Conservation (phyloP, 2,888 invertebrate genomes). For the Podotricha telesiphe region DNA sequence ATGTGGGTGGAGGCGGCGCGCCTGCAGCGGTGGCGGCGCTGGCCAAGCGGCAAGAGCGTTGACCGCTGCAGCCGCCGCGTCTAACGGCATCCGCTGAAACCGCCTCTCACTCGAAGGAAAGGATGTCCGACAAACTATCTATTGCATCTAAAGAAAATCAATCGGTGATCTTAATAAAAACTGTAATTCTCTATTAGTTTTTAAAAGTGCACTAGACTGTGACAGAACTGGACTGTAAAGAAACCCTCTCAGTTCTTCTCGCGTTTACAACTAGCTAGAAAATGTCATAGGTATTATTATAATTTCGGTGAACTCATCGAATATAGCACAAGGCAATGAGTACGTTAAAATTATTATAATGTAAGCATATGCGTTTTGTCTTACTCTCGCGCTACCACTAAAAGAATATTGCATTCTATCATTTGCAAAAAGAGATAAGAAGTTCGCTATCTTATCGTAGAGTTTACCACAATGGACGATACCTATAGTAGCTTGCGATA, state of each 20-base stretch:
- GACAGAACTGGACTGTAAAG: neutral
- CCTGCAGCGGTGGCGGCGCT: conserved; percentile 60
- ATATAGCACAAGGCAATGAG: neutral
- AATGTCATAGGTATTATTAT: neutral
- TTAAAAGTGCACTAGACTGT: neutral
- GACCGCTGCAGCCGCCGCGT: conserved; percentile 61
- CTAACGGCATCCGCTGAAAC: conserved; percentile 69
- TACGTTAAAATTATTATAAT: neutral
- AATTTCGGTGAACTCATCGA: neutral
- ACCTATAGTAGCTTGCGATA: conserved; percentile 13
- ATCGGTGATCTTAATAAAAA: neutral
- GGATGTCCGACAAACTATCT: conserved; percentile 43
- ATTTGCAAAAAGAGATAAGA: conserved; percentile 24
- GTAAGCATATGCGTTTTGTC: neutral
- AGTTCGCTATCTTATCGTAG: conserved; percentile 36
- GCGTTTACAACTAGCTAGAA: neutral
- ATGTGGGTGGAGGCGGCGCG: conserved; percentile 44
- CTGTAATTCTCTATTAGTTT: neutral
- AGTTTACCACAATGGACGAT: conserved; percentile 16
- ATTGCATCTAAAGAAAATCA: conserved; percentile 7
- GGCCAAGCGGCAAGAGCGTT: conserved; percentile 75
- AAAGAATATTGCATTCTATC: neutral
- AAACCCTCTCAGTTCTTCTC: neutral
- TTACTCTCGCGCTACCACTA: neutral
- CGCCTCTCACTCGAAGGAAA: conserved; percentile 53